phyloP scores from a whole-genome alignment of 23 tunicate species.

The Styela clava region DNA sequence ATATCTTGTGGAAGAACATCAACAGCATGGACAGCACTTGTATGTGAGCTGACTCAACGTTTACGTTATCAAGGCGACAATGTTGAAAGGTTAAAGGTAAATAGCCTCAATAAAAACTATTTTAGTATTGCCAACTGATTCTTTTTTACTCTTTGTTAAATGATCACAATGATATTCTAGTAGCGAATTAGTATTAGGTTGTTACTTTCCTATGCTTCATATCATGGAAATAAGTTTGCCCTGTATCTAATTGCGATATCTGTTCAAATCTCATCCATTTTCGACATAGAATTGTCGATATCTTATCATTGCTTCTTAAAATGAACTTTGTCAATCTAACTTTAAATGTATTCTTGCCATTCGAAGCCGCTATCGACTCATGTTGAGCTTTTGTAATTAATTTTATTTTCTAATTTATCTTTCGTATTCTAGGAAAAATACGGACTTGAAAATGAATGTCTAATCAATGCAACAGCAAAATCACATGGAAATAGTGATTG shows the following conservation, averaged over 20 bases:
- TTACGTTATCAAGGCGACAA: constrained; percentile 80
- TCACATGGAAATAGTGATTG: constrained; percentile 1
- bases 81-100: constrained; percentile 52
- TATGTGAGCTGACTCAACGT: constrained; percentile 56
- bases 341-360: too few species aligned
- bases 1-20: constrained; percentile 39
- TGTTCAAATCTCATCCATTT: too few species aligned
- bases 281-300: too few species aligned
- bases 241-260: too few species aligned
- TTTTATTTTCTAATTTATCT: not conserved
- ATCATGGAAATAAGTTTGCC: not conserved
- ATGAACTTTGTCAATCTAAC: too few species aligned
- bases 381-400: too few species aligned
- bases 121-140: not conserved
- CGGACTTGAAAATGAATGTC: constrained; percentile 16
- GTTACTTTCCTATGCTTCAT: not conserved
- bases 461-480: not conserved
- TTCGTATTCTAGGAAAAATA: constrained; percentile 24
- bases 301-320: too few species aligned
- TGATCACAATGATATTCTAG: too few species aligned
- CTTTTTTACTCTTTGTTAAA: not conserved
- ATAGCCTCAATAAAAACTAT: too few species aligned
- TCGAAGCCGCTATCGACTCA: too few species aligned
- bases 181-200: too few species aligned
- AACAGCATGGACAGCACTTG: constrained; percentile 52